phyloP scores from a whole-genome alignment of 2,113 vertebrate species.

The Aldabrachelys gigantea region DNA sequence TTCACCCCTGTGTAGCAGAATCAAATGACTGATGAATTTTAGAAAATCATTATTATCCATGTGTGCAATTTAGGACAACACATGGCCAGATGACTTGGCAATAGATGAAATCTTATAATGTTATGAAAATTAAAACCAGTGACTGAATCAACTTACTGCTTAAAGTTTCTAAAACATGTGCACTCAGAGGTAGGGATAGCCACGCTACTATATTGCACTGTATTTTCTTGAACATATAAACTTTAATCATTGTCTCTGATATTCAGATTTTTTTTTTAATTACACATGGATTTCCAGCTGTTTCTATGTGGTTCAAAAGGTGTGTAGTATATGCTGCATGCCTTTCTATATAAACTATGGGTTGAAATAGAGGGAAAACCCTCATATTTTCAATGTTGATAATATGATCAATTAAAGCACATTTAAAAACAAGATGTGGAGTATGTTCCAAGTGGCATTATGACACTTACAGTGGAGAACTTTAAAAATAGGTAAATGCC shows the following conservation, averaged over 20 bases:
- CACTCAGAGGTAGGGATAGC: background rate
- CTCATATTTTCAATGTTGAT: background rate
- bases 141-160: background rate
- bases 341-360: background rate
- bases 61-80: background rate
- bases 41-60: background rate
- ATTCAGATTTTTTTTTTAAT: background rate
- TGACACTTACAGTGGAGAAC: background rate
- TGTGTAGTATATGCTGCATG: background rate
- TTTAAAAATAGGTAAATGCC: background rate
- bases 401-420: background rate
- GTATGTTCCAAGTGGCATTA: background rate
- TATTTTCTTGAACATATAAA: background rate
- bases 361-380: background rate
- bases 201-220: background rate
- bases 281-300: background rate
- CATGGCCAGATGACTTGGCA: background rate
- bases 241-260: slow-evolving; percentile 9
- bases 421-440: background rate
- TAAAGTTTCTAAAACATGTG: background rate
- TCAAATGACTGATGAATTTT: background rate
- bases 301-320: background rate
- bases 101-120: background rate
- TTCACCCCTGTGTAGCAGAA: background rate
- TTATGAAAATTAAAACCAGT: background rate